phyloP scores from a whole-genome alignment of 2,888 invertebrate genomes.

The Oscheius sp. region DNA sequence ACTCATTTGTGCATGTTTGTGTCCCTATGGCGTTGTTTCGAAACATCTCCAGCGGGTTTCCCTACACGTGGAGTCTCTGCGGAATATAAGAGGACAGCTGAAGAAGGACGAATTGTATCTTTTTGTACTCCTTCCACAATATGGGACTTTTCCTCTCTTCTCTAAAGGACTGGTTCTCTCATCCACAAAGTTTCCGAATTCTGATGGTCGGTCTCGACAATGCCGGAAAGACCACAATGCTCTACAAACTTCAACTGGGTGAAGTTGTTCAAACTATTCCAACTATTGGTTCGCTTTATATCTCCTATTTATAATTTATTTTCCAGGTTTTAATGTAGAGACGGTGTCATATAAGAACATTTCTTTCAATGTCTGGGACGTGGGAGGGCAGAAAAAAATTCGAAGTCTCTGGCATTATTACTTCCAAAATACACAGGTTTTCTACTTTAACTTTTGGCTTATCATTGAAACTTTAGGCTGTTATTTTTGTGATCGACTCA shows the following conservation, averaged over 20 bases:
- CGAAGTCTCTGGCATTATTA: slow-evolving; percentile 23
- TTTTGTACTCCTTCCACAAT: not conserved
- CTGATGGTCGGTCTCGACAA: slow-evolving; percentile 28
- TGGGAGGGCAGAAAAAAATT: slow-evolving; percentile 23
- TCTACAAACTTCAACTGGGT: slow-evolving; percentile 23
- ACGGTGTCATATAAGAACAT: slow-evolving; percentile 17
- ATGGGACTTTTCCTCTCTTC: slow-evolving; percentile 20
- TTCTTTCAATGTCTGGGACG: slow-evolving; percentile 24
- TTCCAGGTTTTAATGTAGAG: slow-evolving; percentile 25
- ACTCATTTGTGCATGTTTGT: slow-evolving; percentile 32
- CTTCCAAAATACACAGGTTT: slow-evolving; percentile 1
- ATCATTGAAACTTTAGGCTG: not conserved
- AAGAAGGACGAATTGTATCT: no score
- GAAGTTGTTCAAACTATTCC: slow-evolving; percentile 18
- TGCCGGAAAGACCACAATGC: slow-evolving; percentile 22
- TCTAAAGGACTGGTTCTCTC: not conserved
- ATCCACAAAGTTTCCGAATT: not conserved
- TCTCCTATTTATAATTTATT: no score
- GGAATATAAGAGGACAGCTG: not conserved
- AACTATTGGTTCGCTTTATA: slow-evolving; percentile 27
- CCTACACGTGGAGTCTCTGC: slow-evolving; percentile 12
- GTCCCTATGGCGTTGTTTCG: slow-evolving; percentile 19
- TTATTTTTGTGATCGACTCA: slow-evolving; percentile 24
- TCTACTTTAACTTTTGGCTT: not conserved
- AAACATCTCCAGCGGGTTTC: slow-evolving; percentile 8